Base-by-base conservation (phyloP, 2,888 invertebrate species). In the Trachelus tabidus region DNA sequence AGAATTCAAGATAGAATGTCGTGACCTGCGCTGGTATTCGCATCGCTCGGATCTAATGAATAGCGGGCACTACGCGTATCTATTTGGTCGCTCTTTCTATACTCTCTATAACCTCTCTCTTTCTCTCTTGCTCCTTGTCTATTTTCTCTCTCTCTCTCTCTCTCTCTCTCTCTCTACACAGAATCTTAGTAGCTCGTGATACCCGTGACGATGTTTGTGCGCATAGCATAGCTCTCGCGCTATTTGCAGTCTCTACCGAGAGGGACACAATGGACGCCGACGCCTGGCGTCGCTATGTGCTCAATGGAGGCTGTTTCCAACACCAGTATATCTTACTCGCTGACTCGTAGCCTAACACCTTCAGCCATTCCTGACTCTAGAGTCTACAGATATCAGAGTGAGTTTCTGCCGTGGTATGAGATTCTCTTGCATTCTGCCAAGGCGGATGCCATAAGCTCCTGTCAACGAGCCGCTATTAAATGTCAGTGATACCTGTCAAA, bases 41-140 rank as follows among this genome's bases (percentile, higher is more conserved):
- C 87, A 88, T 88, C 85, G 83, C 86, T 85, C 82, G 86, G 85
- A 87, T 87, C 87, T 87, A 86, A 89, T 87, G 87, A 90, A 89
- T 89, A 86, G 88, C 87, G 82, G 80, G 87, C 87, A 86, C 68
- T 75, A 56, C 77, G 71, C 77, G 68, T 78, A 56, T 56, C 56
- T 77, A 74, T 81, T 81, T 35, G 68, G 77, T 77, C 76, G 77
- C 79, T 37, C 73, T 79, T 75, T 35, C 56, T 56, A 23, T 56
- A 56, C 56, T 56, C 23, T 56, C 56, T 56, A 23, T 56, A 56
- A 9, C 15, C 23, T 56, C 37, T 69, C 34, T 35, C 34, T 79
- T 33, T 68, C n/a, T 79, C 76, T 79, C 79, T 89, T 87, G 15
- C 23, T 56, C 9, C 56, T 23, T 9, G 23, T 56, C 56, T 56